Evolutionary conservation across 30 jellyfish, hydroid and myxozoan species (phyloP).

Genomic region (Euphysa ruthae): DNA sequence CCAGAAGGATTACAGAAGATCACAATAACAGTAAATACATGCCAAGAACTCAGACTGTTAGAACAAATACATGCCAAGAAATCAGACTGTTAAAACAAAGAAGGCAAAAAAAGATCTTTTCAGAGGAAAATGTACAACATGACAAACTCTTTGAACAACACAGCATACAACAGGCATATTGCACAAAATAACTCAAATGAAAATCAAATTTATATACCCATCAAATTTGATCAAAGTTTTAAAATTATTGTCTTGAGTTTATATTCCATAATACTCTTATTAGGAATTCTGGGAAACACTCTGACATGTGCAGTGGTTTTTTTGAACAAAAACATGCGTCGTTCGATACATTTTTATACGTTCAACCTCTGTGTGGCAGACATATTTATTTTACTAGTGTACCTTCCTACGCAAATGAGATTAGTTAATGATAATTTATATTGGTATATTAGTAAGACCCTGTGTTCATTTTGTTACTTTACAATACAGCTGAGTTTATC

Average conservation of each 20-base stretch:
- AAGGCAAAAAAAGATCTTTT: no score
- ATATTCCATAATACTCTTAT: constrained; percentile 28
- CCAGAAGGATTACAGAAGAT: no score
- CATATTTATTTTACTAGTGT: constrained; percentile 42
- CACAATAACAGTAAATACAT: no score
- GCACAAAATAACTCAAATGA: no score
- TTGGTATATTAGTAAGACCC: constrained; percentile 68
- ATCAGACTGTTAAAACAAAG: no score
- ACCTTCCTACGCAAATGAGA: constrained; percentile 68
- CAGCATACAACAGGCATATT: no score
- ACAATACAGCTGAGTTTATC: constrained; percentile 59
- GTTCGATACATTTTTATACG: constrained; percentile 74
- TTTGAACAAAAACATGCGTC: constrained; percentile 46
- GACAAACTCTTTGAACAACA: no score
- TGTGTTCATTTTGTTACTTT: constrained; percentile 54
- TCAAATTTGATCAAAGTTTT: no score
- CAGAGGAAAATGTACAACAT: no score
- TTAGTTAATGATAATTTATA: constrained; percentile 31
- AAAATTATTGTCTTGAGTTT: not conserved
- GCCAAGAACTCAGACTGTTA: no score
- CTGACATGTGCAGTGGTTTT: constrained; percentile 62
- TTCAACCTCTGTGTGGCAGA: constrained; percentile 77
- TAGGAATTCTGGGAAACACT: constrained; percentile 63
- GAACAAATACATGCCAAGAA: no score
- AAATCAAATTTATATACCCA: no score